Conservation (phyloP, 2,113 vertebrate species). For the Perca fluviatilis region DNA sequence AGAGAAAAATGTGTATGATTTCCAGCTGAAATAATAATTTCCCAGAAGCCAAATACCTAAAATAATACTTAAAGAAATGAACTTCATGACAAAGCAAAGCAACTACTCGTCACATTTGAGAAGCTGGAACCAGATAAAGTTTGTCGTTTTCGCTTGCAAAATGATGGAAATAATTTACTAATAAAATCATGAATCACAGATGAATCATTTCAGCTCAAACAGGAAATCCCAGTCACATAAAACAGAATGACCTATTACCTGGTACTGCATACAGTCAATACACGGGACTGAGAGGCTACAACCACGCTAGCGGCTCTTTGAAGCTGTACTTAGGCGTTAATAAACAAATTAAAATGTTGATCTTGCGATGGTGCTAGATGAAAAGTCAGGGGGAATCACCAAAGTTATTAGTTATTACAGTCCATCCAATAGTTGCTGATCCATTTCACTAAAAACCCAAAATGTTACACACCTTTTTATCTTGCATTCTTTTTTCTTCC, state of each 20-base stretch:
- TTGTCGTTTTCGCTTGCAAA: neutral
- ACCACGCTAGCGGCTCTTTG: neutral
- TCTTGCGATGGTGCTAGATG: neutral
- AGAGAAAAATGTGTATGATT: neutral
- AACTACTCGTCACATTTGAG: neutral
- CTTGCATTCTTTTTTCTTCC: too few species aligned
- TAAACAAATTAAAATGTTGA: neutral
- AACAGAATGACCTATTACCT: neutral
- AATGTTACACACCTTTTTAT: too few species aligned
- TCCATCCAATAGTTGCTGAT: neutral
- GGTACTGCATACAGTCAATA: neutral
- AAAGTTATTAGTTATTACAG: neutral
- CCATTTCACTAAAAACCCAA: neutral
- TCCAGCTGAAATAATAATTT: neutral
- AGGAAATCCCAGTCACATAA: neutral
- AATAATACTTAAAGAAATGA: neutral
- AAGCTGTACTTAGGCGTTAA: too few species aligned
- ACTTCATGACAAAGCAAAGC: neutral
- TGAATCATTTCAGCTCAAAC: neutral
- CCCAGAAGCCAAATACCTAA: neutral
- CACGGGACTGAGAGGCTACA: neutral
- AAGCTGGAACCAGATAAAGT: neutral
- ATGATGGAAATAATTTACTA: neutral
- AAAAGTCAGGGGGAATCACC: neutral
- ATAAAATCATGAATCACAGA: neutral